Base-by-base conservation (phyloP, 2,113 vertebrate genomes). In the Piprites chloris region DNA sequence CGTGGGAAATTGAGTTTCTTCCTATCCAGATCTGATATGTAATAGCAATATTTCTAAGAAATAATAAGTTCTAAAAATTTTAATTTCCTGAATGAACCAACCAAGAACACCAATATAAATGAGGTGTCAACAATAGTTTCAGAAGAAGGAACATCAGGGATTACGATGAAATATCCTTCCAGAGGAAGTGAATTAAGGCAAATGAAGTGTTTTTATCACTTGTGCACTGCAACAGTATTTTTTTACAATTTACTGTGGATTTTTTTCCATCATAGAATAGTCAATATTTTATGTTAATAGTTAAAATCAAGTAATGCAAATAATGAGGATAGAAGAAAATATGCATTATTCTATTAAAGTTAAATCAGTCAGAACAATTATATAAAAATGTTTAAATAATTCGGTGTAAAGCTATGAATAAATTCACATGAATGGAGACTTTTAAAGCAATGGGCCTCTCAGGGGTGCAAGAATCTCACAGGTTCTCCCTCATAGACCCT, bases 161-260 rank as follows among this genome's bases (percentile, higher is more conserved):
- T 69, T 62, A 59, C 6, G 37, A 49, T 15, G 9, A 85, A 79
- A 85, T 85, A 58, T 24, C 44, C 49, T 65, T 78, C 78, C 35
- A 28, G 3, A 46, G 27, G 32, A 74, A 71, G 9, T 32, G 6
- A 74, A 59, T 71, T 53, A 37, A 35, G 39, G 16, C 15, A 87
- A 82, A 49, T 23, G 3, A 74, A 6, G 11, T 39, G 5, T 28
- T 94, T 80, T 76, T 74, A 62, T 58, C 18, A 19, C 15, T 74
- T 58, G 17, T 56, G 49, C 46, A 16, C 58, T 24, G 28, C 28
- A 18, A 42, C 0, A 0, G 6, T 42, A 7, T 28, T 66, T 74
- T 86, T 87, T 80, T 53, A 47, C 32, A 37, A 52, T 9, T 28
- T 27, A 39, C 24, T 28, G 17, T 77, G 32, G 18, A n/a, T 52